Conservation (phyloP, 2,797 vertebrate species). For the Crossoptilon crossoptilon region DNA sequence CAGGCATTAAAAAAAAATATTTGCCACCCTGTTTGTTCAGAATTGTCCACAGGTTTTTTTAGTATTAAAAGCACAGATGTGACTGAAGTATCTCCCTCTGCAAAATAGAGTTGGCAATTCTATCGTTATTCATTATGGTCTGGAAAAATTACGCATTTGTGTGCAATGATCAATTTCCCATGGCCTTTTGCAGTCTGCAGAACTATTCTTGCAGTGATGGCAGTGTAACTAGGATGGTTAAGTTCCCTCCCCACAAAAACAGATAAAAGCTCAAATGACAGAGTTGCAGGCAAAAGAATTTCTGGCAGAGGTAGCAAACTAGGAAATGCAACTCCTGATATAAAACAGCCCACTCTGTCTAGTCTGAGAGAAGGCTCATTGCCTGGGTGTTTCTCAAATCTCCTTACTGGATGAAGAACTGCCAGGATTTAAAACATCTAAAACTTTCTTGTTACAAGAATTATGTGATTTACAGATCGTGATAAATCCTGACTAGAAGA, state of each 20-base stretch:
- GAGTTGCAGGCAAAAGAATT: conserved; percentile 51
- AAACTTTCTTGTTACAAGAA: conserved; percentile 2
- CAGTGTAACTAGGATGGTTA: conserved; percentile 19
- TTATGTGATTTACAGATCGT: conserved; percentile 30
- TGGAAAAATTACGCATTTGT: not conserved
- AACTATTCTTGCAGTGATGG: not conserved
- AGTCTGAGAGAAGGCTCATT: conserved; percentile 14
- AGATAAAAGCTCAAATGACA: conserved; percentile 54
- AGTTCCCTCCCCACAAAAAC: conserved; percentile 18
- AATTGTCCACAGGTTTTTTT: not conserved
- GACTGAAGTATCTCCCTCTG: not conserved
- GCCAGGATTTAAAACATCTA: conserved; percentile 26
- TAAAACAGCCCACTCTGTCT: conserved; percentile 45
- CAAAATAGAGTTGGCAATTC: not conserved
- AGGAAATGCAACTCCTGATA: conserved; percentile 55
- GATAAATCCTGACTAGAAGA: conserved; percentile 28
- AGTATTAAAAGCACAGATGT: conserved; percentile 8
- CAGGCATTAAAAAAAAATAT: not conserved
- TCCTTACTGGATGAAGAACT: conserved; percentile 19
- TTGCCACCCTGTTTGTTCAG: not conserved
- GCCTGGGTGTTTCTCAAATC: conserved; percentile 36
- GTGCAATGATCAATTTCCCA: not conserved
- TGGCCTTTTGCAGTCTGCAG: conserved; percentile 48
- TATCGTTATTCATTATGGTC: not conserved
- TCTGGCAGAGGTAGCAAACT: conserved; percentile 47